phyloP scores from a whole-genome alignment of 2,888 invertebrate species.

The Cosmorhoe ocellata region DNA sequence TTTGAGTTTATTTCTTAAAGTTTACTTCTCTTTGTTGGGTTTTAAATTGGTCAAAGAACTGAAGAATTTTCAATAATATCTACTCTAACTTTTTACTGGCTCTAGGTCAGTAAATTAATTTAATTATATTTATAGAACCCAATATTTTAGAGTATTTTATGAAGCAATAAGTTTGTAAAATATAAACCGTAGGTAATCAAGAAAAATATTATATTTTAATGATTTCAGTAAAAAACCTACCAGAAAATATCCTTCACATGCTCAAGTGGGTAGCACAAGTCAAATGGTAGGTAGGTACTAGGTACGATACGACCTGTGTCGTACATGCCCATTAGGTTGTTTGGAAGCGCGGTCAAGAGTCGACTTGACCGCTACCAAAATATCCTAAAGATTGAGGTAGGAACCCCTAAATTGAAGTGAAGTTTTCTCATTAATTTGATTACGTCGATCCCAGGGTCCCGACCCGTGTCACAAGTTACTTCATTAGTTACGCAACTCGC shows the following conservation, averaged over 20 bases:
- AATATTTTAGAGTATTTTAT: too few species aligned
- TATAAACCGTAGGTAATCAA: background rate
- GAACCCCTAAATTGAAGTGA: constrained; percentile 79
- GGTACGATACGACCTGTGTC: constrained; percentile 38
- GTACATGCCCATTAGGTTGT: constrained; percentile 51
- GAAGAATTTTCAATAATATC: background rate
- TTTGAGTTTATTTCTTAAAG: constrained; percentile 21
- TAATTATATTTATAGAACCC: too few species aligned
- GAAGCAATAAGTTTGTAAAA: background rate
- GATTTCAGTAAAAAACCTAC: background rate
- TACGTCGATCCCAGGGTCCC: constrained; percentile 77
- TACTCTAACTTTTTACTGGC: background rate
- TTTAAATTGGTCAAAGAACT: constrained; percentile 14
- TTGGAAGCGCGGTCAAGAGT: constrained; percentile 45
- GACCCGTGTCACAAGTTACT: constrained; percentile 82
- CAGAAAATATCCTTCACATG: constrained; percentile 20
- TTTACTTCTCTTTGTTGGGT: constrained; percentile 15
- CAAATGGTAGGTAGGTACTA: too few species aligned
- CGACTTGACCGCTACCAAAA: constrained; percentile 72
- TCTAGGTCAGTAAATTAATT: background rate
- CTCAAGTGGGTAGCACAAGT: constrained; percentile 19
- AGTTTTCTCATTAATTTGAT: constrained; percentile 82
- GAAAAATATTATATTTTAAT: background rate
- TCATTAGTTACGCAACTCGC: constrained; percentile 80
- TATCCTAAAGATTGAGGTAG: constrained; percentile 77